These are phyloP conservation scores for Girardia tigrina DNA, from an alignment of 2,888 invertebrate genomes.

Conservation along the genomic window DNA sequence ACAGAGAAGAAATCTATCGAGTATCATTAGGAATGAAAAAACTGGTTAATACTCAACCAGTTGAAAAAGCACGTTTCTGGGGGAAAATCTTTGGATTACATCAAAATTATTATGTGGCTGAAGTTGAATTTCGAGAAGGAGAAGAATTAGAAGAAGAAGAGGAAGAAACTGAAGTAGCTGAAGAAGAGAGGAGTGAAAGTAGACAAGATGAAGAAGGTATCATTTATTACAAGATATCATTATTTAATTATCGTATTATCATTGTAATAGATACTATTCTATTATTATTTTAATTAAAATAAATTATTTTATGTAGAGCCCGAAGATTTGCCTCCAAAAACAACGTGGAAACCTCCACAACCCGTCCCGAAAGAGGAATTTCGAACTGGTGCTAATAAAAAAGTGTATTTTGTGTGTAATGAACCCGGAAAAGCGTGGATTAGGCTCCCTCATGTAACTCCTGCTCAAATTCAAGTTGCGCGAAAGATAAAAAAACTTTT, in stretches of 20 bases:
- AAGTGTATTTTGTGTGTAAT: constrained; percentile 66
- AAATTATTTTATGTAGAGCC: too few relatives aligned
- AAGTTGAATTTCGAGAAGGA: constrained; percentile 61
- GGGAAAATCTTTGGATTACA: constrained; percentile 69
- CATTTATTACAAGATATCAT: constrained; percentile 41
- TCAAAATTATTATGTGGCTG: constrained; percentile 67
- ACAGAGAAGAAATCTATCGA: constrained; percentile 62
- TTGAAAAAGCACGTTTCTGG: constrained; percentile 59
- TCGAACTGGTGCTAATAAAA: constrained; percentile 62
- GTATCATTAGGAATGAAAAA: constrained; percentile 63
- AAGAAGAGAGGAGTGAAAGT: constrained; percentile 46
- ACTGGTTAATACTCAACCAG: constrained; percentile 52
- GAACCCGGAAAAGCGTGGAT: constrained; percentile 62
- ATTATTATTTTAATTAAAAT: too few relatives aligned
- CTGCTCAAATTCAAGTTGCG: constrained; percentile 51
- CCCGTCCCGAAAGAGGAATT: constrained; percentile 60
- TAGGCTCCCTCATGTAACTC: constrained; percentile 63
- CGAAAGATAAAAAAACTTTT: constrained; percentile 58
- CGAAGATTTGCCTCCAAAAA: constrained; percentile 50
- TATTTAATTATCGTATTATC: background rate
- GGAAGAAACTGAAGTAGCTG: constrained; percentile 53
- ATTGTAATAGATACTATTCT: background rate
- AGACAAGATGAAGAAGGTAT: constrained; percentile 45
- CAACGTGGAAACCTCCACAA: constrained; percentile 54
- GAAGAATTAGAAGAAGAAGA: constrained; percentile 59